Base-by-base conservation (phyloP, 2,888 invertebrate genomes). In the Lasioglossum morio region DNA sequence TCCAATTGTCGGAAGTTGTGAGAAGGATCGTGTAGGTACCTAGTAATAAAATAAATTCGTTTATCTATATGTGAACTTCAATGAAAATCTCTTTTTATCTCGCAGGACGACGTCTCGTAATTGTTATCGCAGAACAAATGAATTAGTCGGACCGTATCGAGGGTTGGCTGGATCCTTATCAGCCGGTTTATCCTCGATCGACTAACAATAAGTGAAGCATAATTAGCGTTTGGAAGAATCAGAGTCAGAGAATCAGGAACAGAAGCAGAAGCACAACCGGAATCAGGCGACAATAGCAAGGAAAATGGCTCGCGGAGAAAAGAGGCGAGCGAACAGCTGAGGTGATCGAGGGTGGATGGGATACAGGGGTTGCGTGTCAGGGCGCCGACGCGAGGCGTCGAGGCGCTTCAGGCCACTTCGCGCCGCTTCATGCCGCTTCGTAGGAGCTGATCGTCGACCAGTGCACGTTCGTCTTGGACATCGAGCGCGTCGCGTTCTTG, bases 341-440 rank as follows among this genome's bases (percentile, higher is more conserved):
- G 16, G 7, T 7, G 63, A 30, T 34, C 10, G 66, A 34, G 75
- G 43, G 72, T 40, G 70, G 70, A 37, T 40, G 70, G 70, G 70
- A 40, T 5, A 70, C 37, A 70, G n/a, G 70, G 76, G 12, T 23
- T 23, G 19, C 34, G 78, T 79, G 76, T 79, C 70, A 84, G 86
- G 75, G 90, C 90, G 91, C 91, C 88, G 91, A 89, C 91, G 91
- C 91, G 81, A 79, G 66, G 79, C 84, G 85, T 87, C 87, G 86
- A 53, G 87, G 69, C 87, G 87, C 77, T 72, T 76, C 82, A 77
- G 84, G 90, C 66, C 37, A 37, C 34, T 69, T 69, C 66, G 34
- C 66, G 66, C 66, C 66, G 66, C 34, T 69, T 66, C 66, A 66
- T 34, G 66, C 66, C 66, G 66, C 84, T 75, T 72, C 84, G 86